Evolutionary conservation across 2,797 vertebrate species (phyloP), one percentile per base, ranked within the genome.

Genomic region (Anableps anableps): DNA sequence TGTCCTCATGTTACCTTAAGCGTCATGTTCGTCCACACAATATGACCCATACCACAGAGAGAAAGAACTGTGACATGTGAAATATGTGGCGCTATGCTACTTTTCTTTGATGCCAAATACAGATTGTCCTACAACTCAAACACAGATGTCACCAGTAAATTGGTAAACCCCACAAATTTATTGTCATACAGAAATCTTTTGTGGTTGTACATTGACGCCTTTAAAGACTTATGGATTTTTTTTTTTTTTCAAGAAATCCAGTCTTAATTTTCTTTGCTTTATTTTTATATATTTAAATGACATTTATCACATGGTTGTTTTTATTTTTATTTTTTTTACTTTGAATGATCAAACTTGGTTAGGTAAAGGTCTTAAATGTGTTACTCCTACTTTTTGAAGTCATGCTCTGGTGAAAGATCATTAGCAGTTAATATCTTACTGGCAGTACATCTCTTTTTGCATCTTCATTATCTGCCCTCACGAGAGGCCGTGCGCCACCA

Each of bases 61-160:
- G 26, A 51, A 75, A 19, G 74, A 76, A 80, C 86, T 9, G 74
- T 34, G 78, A 92, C 76, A 58, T 83, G 48, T 79, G 23, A 4
- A 48, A 51, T 81, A 64, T n/a, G 51, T 36, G 21, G 45, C 0
- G 2, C 58, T 21, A 21, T 29, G 36, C 43, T n/a, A 29, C 51
- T 74, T 53, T 41, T 75, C 38, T 47, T 64, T 79, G 31, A 43
- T 70, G 31, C 31, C 1, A 13, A 75, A 4, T n/a, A n/a, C 2
- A 7, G 13, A 72, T 55, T 26, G 23, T 76, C 45, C n/a, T 29
- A 36, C 29, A 13, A 26, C 64, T 47, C 10, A 48, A 73, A 73
- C 13, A 50, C 13, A 75, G 71, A 51, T 14, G 29, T 9, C 3
- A 17, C 5, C 2, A 14, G 55, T 36, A 41, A 26, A 16, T n/a